A percentile compares a stretch with the other conserved stretches of the same genome.
phyloP scores from a whole-genome alignment of 2,888 invertebrate species.

The Teleogryllus oceanicus region DNA sequence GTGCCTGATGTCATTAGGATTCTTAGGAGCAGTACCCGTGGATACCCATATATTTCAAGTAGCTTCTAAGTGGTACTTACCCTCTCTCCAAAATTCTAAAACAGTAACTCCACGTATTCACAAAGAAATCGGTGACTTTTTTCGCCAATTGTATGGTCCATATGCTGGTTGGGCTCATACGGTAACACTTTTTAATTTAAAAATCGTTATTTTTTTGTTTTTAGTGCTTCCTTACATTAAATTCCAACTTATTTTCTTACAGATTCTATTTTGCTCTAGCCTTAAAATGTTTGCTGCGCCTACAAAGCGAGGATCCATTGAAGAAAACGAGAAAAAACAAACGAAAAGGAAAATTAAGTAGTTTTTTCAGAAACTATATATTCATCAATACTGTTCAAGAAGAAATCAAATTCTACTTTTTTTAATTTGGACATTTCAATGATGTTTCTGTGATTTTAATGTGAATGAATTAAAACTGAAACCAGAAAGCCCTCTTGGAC shows the following conservation, averaged over 20 bases:
- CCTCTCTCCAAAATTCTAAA: slow-evolving; percentile 69
- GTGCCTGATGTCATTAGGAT: slow-evolving; percentile 91
- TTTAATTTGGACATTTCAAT: too few species aligned
- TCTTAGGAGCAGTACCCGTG: slow-evolving; percentile 84
- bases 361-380: background rate
- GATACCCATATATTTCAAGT: slow-evolving; percentile 96
- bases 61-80: slow-evolving; percentile 75
- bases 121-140: slow-evolving; percentile 78
- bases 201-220: slow-evolving; percentile 24
- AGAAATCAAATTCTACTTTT: too few species aligned
- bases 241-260: slow-evolving; percentile 42
- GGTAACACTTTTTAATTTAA: slow-evolving; percentile 52
- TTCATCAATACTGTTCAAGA: too few species aligned
- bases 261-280: slow-evolving; percentile 80
- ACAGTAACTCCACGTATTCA: slow-evolving; percentile 79
- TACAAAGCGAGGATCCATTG: slow-evolving; percentile 44
- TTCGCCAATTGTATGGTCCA: slow-evolving; percentile 75
- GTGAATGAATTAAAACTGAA: too few species aligned
- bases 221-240: background rate
- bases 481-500: too few species aligned
- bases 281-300: slow-evolving; percentile 60
- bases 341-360: background rate
- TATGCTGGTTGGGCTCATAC: slow-evolving; percentile 95
- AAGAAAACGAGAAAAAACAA: background rate
- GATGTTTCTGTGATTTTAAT: too few species aligned